Evolutionary conservation across 1,140 invertebrate species (phyloP), one percentile per base, ranked within the genome.

Genomic region (Zaprionus nigranus): DNA sequence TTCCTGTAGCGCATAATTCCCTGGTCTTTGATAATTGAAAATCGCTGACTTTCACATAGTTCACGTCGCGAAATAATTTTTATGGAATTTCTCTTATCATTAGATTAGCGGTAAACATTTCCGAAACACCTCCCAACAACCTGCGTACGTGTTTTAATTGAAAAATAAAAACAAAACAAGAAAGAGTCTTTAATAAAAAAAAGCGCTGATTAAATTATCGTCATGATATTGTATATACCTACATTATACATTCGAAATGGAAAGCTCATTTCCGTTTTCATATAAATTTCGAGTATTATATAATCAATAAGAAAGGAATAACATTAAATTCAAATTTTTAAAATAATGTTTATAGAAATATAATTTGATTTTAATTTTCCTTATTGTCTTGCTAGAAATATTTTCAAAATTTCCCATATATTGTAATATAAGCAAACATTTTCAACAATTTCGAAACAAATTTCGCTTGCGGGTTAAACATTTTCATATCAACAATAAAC

Each of bases 71-170:
- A 54, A 49, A 30, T 13, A 12, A 59, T 61, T 24, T 62, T 79
- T 77, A 40, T 78, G 59, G 20, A 62, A 70, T 75, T 85, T 70
- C 38, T 82, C 40, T 79, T 82, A 87, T 87, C 79, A 49, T 34
- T 56, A 54, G 79, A 79, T 76, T 86, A 82, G 63, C 57, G 40
- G 6, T 24, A 56, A 53, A 40, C 49, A 67, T 67, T 79, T 79
- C 61, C 70, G 79, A 82, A 70, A 75, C 56, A 79, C 30, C 53
- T n/a, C 51, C 26, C 24, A 69, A 76, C 70, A 67, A 59, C 24
- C 40, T 75, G 65, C 38, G 58, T 78, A 78, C 79, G 79, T 86
- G 82, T 51, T 46, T 69, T 63, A 57, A 69, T 64, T 58, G 13
- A 65, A 66, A 54, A 56, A 61, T 57, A 79, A 26, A 62, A 64